Evolutionary conservation across 2,113 vertebrate genomes (phyloP), one percentile per base, ranked within the genome.

Genomic region (Cebidichthys violaceus): DNA sequence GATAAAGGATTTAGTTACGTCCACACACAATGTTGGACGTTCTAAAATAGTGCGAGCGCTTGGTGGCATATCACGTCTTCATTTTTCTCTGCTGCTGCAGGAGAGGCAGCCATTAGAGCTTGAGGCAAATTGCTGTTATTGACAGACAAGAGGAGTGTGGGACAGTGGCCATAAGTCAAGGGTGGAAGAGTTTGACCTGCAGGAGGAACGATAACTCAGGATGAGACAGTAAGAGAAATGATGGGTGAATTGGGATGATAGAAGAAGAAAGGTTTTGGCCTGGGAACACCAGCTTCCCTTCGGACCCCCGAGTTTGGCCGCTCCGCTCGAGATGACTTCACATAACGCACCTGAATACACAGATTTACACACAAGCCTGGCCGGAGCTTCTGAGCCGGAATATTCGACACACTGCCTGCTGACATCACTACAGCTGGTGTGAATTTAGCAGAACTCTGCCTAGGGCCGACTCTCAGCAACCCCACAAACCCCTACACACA

Each of bases 341-440:
- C 92, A 93, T 37, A 70, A 88, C 43, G 89, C 95, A 96, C 94
- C 95, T 96, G 95, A 95, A 93, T 94, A 95, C 93, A 95, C 94
- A 95, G 86, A 95, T 94, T 93, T 89, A 94, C 91, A 94, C 93
- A 92, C 89, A 91, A 90, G 86, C 70, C 88, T 90, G 84, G 88
- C 74, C 1, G 64, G 29, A 84, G 91, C 89, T 86, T 90, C 85
- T 91, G 91, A 92, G 90, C 91, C 74, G 83, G 90, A 94, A 92
- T 93, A 92, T 93, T 94, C 92, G 74, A 91, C 90, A 90, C 87
- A 86, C 89, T 93, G 92, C 85, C 67, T 89, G 71, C 88, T 95
- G 94, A 96, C 93, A 94, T 96, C 95, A 95, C 91, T 90, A 90
- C 95, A 95, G 95, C 95, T 95, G 95, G 91, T 94, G 93, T 86